These are phyloP conservation scores for Bombus impatiens DNA, from an alignment of 1,140 invertebrate species.

Conservation along the genomic window DNA sequence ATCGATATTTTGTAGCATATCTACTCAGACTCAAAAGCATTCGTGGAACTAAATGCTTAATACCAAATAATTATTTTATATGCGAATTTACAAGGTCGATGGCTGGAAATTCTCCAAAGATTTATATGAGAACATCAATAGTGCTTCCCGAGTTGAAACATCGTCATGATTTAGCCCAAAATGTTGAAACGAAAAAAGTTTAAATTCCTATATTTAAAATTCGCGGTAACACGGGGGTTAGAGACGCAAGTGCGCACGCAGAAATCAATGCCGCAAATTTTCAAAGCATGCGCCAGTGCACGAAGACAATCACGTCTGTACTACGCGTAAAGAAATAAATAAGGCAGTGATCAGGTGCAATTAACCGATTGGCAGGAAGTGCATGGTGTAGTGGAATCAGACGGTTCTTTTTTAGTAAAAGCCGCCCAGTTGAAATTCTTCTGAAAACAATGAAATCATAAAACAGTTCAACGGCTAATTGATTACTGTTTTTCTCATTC, in stretches of 20 bases:
- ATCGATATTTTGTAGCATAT: conserved; percentile 56
- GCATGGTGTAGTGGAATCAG: background rate
- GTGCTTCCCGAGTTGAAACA: background rate
- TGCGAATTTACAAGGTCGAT: conserved; percentile 93
- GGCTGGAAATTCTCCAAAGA: too few species aligned
- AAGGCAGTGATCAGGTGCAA: conserved; percentile 41
- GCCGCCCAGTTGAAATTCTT: background rate
- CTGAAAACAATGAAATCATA: conserved; percentile 41
- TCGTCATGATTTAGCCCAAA: background rate
- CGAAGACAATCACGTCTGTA: conserved; percentile 22
- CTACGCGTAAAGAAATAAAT: conserved; percentile 61
- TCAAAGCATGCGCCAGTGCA: conserved; percentile 72
- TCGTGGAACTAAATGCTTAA: conserved; percentile 85
- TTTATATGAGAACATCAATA: too few species aligned
- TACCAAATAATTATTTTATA: conserved; percentile 92
- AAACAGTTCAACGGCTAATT: background rate
- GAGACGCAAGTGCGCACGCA: conserved; percentile 69
- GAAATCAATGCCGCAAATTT: conserved; percentile 77
- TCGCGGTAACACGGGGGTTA: background rate
- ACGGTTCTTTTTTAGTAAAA: background rate
- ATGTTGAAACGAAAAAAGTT: background rate
- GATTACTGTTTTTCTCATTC: background rate
- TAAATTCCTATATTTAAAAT: background rate
- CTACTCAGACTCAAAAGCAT: conserved; percentile 53
- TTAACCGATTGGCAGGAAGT: conserved; percentile 37